Percentiles rank a stretch among this genome's conserved stretches.
phyloP scores from a whole-genome alignment of 2,113 vertebrate species.

The Salvelinus alpinus region DNA sequence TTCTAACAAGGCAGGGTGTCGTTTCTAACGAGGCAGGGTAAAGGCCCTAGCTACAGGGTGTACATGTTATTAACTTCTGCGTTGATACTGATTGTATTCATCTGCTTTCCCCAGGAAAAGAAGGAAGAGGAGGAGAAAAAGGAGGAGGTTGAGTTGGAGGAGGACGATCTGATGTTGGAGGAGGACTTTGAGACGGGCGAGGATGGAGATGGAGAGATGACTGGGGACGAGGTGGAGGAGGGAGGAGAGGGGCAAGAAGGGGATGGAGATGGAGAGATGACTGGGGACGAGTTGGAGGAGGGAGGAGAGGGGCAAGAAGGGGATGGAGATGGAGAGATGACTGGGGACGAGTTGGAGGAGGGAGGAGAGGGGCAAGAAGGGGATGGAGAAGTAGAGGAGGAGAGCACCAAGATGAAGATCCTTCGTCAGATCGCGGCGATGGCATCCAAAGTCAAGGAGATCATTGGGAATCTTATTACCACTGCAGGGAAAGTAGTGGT shows the following conservation, averaged over 20 bases:
- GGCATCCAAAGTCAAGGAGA: slow-evolving; percentile 81
- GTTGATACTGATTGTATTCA: not conserved
- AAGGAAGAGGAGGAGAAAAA: slow-evolving; percentile 56
- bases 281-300: slow-evolving; percentile 74
- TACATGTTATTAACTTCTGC: not conserved
- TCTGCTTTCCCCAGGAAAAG: slow-evolving; percentile 27
- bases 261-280: too few species aligned
- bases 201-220: slow-evolving; percentile 49
- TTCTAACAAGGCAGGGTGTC: too few species aligned
- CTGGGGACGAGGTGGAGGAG: slow-evolving; percentile 64
- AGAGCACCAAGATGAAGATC: slow-evolving; percentile 78
- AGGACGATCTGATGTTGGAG: slow-evolving; percentile 79
- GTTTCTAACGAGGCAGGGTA: too few species aligned
- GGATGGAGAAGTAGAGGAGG: slow-evolving; percentile 69
- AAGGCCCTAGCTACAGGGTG: too few species aligned
- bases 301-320: slow-evolving; percentile 66
- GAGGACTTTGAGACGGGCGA: slow-evolving; percentile 77
- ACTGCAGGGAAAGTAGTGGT: slow-evolving; percentile 90
- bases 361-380: slow-evolving; percentile 56
- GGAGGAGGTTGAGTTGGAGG: slow-evolving; percentile 71
- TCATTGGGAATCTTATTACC: slow-evolving; percentile 85
- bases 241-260: slow-evolving; percentile 10
- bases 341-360: slow-evolving; percentile 45
- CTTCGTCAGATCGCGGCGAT: slow-evolving; percentile 80
- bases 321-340: slow-evolving; percentile 49